Percentiles rank a stretch among this genome's conserved stretches.
Evolutionary conservation across 2,113 vertebrate genomes (phyloP).

Genomic region (Gnathochromis pfefferi): DNA sequence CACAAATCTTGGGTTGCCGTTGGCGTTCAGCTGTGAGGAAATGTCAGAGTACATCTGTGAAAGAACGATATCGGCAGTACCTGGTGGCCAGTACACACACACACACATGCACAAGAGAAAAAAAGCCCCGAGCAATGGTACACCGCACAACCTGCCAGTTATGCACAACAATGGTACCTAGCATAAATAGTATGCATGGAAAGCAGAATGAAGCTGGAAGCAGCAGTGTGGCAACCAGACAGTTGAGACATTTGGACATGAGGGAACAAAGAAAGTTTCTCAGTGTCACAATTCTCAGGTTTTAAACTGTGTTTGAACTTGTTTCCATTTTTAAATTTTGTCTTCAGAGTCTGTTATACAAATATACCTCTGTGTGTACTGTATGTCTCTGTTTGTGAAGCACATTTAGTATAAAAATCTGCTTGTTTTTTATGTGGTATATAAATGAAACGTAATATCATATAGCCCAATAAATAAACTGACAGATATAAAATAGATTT

Average conservation of each 20-base stretch:
- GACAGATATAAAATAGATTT: background rate
- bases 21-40: constrained; percentile 43
- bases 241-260: background rate
- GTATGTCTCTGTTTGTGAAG: rapidly evolving
- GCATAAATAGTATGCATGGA: background rate
- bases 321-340: background rate
- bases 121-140: constrained; percentile 13
- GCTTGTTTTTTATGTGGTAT: background rate
- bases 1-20: constrained; percentile 26
- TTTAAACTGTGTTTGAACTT: background rate
- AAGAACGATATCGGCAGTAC: constrained; percentile 65
- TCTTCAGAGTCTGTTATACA: background rate
- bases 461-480: background rate
- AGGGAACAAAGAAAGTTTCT: background rate
- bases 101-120: background rate
- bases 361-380: background rate
- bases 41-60: constrained; percentile 73
- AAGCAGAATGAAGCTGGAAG: background rate
- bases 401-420: background rate
- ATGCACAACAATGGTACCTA: constrained; percentile 10
- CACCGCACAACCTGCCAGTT: constrained; percentile 23
- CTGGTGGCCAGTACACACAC: constrained; percentile 22
- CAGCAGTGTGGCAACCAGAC: background rate
- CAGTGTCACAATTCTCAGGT: background rate
- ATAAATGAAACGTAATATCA: background rate